These are phyloP conservation scores for Poecilia latipinna DNA, from an alignment of 2,113 vertebrate species.

Conservation along the genomic window DNA sequence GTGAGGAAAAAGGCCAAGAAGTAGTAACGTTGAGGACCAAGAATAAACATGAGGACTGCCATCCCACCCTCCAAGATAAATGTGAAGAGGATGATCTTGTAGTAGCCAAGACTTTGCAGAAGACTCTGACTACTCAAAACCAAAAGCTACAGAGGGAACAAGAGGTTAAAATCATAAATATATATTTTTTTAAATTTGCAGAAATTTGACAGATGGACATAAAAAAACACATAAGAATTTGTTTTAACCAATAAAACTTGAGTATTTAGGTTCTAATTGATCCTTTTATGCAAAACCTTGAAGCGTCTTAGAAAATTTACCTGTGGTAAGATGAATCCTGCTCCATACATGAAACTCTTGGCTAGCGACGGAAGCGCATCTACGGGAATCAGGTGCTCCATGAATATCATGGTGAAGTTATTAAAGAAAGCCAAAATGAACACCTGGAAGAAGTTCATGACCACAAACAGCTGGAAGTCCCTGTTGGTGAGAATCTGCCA, in stretches of 20 bases:
- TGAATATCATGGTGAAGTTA: constrained; percentile 93
- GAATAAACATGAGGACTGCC: constrained; percentile 80
- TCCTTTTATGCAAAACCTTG: neutral
- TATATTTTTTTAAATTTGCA: no score
- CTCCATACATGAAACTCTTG: constrained; percentile 89
- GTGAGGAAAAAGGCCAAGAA: constrained; percentile 87
- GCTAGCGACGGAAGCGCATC: constrained; percentile 81
- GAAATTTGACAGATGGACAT: neutral
- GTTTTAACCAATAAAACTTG: neutral
- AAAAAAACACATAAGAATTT: neutral
- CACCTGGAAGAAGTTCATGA: constrained; percentile 92
- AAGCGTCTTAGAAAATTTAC: constrained; percentile 56
- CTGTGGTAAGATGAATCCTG: constrained; percentile 92
- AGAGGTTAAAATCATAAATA: neutral
- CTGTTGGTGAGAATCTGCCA: constrained; percentile 86
- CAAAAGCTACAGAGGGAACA: constrained; percentile 80
- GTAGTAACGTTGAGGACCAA: constrained; percentile 85
- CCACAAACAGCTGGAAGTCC: constrained; percentile 87
- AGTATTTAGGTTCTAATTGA: no score
- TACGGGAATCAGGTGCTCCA: constrained; percentile 87
- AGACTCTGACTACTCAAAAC: constrained; percentile 83
- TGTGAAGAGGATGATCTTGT: constrained; percentile 86
- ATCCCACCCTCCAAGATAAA: constrained; percentile 87
- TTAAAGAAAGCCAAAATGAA: constrained; percentile 88
- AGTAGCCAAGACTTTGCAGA: constrained; percentile 85